Percentiles rank a stretch among this genome's conserved stretches.
Evolutionary conservation across 2,888 invertebrate species (phyloP).

Genomic region (Formica aserva): DNA sequence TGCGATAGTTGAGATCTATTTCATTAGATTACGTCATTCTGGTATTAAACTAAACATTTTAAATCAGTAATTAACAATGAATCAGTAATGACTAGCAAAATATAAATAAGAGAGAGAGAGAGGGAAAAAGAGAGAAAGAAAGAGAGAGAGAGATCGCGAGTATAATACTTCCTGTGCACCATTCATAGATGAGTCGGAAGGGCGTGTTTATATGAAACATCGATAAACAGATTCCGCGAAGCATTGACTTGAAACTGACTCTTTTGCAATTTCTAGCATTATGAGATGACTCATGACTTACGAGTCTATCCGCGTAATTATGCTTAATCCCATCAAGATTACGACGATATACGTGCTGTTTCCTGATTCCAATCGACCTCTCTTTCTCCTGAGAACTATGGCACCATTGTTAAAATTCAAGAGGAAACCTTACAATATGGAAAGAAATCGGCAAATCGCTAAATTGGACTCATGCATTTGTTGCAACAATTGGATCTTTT

Average conservation of each 20-base stretch:
- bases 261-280: constrained; percentile 59
- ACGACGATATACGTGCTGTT: constrained; percentile 14
- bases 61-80: neutral
- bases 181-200: constrained; percentile 28
- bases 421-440: constrained; percentile 26
- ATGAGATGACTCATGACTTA: constrained; percentile 72
- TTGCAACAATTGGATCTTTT: neutral
- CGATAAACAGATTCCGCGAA: constrained; percentile 49
- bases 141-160: neutral
- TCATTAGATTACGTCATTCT: neutral
- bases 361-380: constrained; percentile 55
- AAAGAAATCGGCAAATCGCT: neutral
- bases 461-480: neutral
- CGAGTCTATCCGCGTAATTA: constrained; percentile 67
- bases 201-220: constrained; percentile 57
- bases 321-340: constrained; percentile 63
- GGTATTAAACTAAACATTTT: neutral
- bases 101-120: neutral
- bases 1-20: neutral
- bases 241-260: constrained; percentile 45
- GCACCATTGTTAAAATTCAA: constrained; percentile 56
- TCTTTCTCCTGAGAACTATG: constrained; percentile 52
- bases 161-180: neutral
- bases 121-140: no score
- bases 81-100: neutral